Evolutionary conservation across 1,140 invertebrate species (phyloP).

Genomic region (Mactra quadrangularis): DNA sequence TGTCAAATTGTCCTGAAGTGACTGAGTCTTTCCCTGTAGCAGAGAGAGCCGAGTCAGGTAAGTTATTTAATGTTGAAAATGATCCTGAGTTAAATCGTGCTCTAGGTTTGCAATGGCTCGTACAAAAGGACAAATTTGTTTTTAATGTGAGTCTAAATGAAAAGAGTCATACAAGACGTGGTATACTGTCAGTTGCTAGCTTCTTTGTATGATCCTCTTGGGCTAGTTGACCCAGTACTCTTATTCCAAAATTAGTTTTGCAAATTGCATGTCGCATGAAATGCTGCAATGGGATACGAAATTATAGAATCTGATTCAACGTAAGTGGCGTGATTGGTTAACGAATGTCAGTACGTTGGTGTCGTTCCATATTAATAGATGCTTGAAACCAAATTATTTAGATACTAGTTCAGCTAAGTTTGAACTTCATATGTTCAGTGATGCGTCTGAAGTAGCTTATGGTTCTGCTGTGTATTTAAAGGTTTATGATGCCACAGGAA

Average conservation of each 20-base stretch:
- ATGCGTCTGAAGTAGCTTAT: constrained; percentile 50
- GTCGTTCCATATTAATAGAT: constrained; percentile 34
- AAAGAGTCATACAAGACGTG: constrained; percentile 34
- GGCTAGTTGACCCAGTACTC: constrained; percentile 52
- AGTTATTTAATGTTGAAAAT: not conserved
- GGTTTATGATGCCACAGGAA: constrained; percentile 29
- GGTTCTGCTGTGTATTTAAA: constrained; percentile 69
- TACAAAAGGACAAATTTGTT: constrained; percentile 42
- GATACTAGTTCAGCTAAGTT: not conserved
- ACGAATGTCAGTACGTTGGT: constrained; percentile 17
- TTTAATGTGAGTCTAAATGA: constrained; percentile 39
- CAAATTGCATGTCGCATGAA: constrained; percentile 46
- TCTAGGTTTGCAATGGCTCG: constrained; percentile 51
- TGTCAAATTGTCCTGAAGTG: not conserved
- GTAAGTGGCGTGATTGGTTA: constrained; percentile 55
- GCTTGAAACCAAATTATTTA: constrained; percentile 40
- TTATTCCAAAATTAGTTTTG: constrained; percentile 41
- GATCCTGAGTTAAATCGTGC: not conserved
- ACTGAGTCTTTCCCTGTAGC: not conserved
- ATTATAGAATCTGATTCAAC: constrained; percentile 1
- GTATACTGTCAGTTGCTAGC: constrained; percentile 46
- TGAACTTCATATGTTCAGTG: constrained; percentile 59
- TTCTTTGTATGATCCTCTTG: constrained; percentile 71
- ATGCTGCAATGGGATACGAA: constrained; percentile 61
- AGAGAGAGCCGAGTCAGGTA: not conserved